Percentiles rank a stretch among this genome's conserved stretches.
Evolutionary conservation across 2,113 vertebrate genomes (phyloP).

Genomic region (Mirza zaza): DNA sequence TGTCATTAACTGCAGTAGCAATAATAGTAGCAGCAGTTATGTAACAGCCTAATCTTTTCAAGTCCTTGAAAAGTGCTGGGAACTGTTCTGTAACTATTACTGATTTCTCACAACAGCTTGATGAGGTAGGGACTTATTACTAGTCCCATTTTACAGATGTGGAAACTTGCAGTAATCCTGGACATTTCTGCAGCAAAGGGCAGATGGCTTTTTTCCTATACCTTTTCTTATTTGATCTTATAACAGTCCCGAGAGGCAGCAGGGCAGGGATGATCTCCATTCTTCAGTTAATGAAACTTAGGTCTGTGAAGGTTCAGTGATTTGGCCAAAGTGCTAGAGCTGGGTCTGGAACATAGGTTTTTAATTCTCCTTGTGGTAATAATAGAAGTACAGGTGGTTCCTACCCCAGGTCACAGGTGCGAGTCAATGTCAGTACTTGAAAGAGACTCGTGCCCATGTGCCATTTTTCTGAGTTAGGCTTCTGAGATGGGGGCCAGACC

Average conservation of each 20-base stretch:
- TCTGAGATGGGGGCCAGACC: background rate
- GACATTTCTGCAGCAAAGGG: background rate
- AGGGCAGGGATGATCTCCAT: background rate
- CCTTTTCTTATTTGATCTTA: background rate
- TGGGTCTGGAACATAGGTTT: background rate
- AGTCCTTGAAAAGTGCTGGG: constrained; percentile 22
- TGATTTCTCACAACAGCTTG: constrained; percentile 31
- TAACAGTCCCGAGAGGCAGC: background rate
- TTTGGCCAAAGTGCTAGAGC: background rate
- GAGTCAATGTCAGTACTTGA: background rate
- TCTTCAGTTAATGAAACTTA: background rate
- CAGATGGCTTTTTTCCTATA: background rate
- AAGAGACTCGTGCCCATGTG: background rate
- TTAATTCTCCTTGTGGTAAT: background rate
- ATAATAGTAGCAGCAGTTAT: background rate
- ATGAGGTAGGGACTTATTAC: background rate
- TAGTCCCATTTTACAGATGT: background rate
- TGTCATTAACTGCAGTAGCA: background rate
- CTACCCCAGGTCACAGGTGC: background rate
- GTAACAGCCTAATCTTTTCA: background rate
- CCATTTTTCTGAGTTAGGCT: background rate
- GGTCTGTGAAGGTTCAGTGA: background rate
- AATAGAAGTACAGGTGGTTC: background rate
- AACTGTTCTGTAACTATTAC: background rate
- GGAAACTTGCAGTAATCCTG: background rate